Conservation (phyloP, 2,888 invertebrate species). For the Adelphocoris suturalis region DNA sequence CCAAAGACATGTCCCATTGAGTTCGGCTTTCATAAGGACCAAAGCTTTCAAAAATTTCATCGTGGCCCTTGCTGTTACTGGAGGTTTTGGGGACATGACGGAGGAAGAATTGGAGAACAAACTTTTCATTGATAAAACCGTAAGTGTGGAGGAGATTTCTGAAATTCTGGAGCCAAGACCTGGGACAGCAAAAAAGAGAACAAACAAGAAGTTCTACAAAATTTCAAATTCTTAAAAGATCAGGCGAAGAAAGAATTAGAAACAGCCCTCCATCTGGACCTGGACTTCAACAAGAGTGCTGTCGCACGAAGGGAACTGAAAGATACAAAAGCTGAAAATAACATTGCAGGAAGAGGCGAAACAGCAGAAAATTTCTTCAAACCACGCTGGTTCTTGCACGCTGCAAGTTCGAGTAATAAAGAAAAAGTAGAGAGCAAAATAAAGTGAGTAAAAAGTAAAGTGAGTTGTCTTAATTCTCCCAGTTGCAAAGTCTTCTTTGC, state of each 20-base stretch:
- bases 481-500: too few relatives aligned
- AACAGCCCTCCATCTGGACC: background rate
- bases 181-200: too few relatives aligned
- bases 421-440: too few relatives aligned
- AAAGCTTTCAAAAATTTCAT: too few relatives aligned
- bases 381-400: too few relatives aligned
- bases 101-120: constrained; percentile 21
- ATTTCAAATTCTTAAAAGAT: constrained; percentile 13
- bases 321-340: background rate
- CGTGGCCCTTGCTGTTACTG: constrained; percentile 3
- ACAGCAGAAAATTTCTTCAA: constrained; percentile 19
- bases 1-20: too few relatives aligned
- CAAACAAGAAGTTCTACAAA: too few relatives aligned
- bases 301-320: constrained; percentile 34
- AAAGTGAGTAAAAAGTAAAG: too few relatives aligned
- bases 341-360: constrained; percentile 27
- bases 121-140: background rate
- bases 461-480: too few relatives aligned
- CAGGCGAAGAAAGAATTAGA: constrained; percentile 13
- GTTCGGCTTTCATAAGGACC: too few relatives aligned
- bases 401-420: too few relatives aligned
- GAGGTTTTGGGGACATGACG: constrained; percentile 13
- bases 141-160: constrained; percentile 37
- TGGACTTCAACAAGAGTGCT: background rate
- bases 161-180: too few relatives aligned